Conservation (phyloP, 2,113 vertebrate species). For the Sphyrna mokarran region DNA sequence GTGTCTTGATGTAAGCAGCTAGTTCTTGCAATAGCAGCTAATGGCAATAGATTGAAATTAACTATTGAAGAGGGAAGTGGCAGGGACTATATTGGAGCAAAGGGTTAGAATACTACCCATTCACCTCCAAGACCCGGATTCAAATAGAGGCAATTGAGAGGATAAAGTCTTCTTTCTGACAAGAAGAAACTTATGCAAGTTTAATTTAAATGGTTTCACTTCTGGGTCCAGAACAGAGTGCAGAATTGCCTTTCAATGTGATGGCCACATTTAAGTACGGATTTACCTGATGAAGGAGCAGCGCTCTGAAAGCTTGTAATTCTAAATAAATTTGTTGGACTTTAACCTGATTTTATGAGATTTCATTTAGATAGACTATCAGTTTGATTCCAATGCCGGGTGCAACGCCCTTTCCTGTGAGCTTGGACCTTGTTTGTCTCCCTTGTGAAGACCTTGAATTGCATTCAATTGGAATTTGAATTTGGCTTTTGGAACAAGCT, state of each 20-base stretch:
- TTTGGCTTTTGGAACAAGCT: too few species aligned
- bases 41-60: neutral
- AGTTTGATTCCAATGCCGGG: too few species aligned
- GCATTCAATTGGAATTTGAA: too few species aligned
- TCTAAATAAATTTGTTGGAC: too few species aligned
- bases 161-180: neutral
- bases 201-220: neutral
- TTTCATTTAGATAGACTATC: too few species aligned
- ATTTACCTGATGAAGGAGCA: too few species aligned
- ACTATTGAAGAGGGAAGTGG: neutral
- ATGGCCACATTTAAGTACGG: too few species aligned
- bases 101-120: constrained; percentile 3
- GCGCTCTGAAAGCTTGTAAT: too few species aligned
- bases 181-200: neutral
- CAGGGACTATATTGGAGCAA: constrained; percentile 13
- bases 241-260: neutral
- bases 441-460: too few species aligned
- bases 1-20: neutral
- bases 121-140: neutral
- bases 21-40: constrained; percentile 13
- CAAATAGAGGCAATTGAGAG: neutral
- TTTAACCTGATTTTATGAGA: too few species aligned
- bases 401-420: too few species aligned
- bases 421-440: too few species aligned
- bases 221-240: neutral